Evolutionary conservation across 2,888 invertebrate species (phyloP).

Genomic region (Andrena flavipes): DNA sequence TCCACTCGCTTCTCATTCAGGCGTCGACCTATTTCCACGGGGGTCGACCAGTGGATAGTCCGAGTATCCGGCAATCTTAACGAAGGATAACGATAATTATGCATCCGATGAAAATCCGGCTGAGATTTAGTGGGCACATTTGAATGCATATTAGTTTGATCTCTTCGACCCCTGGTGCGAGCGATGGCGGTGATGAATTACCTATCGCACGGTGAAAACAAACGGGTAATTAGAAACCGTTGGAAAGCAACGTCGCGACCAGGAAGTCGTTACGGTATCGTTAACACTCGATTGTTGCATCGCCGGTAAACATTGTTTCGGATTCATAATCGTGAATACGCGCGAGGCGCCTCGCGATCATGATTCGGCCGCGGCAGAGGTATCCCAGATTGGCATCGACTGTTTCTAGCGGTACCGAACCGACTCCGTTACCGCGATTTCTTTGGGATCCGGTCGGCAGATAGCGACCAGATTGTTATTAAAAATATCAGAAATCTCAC

Average conservation of each 20-base stretch:
- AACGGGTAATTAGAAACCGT: conserved; percentile 21
- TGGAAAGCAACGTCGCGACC: not conserved
- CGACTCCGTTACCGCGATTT: conserved; percentile 76
- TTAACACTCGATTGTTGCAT: conserved; percentile 2
- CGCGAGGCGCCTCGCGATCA: conserved; percentile 22
- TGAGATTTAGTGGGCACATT: not conserved
- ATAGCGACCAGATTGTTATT: conserved; percentile 73
- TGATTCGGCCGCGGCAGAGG: conserved; percentile 61
- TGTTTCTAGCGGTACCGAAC: conserved; percentile 74
- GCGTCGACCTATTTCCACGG: conserved; percentile 29
- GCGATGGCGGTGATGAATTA: not conserved
- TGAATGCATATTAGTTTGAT: conserved; percentile 1
- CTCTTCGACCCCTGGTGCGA: not conserved
- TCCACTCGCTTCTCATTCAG: not conserved
- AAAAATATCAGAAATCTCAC: conserved; percentile 75
- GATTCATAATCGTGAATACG: conserved; percentile 32
- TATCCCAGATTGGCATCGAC: conserved; percentile 75
- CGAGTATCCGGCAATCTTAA: conserved; percentile 32
- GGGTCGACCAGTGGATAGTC: conserved; percentile 8
- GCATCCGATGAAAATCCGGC: not conserved
- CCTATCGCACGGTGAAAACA: conserved; percentile 4
- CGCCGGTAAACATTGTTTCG: conserved; percentile 40
- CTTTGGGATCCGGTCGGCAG: conserved; percentile 67
- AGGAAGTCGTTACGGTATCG: conserved; percentile 14
- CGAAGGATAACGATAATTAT: conserved; percentile 12